Percentiles rank a stretch among this genome's conserved stretches.
Evolutionary conservation across 2,797 vertebrate genomes (phyloP).

Genomic region (Catostomus latipinnis): DNA sequence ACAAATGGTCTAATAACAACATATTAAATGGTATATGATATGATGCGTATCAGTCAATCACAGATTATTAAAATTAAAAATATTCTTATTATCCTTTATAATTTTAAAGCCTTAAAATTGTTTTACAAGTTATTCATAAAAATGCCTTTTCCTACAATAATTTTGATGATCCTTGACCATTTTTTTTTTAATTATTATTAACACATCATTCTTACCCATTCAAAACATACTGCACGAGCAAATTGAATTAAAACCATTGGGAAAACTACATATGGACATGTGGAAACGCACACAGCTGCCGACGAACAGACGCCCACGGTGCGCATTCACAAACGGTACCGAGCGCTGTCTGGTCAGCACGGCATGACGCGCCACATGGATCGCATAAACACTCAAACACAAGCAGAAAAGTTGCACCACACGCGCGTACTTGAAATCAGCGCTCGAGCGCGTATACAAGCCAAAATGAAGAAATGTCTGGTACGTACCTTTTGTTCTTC

Average conservation of each 20-base stretch:
- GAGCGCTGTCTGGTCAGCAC: conserved; percentile 50
- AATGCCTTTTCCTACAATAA: too few relatives aligned
- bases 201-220: background rate
- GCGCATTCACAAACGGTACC: conserved; percentile 50
- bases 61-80: too few relatives aligned
- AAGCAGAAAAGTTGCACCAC: conserved; percentile 35
- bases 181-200: background rate
- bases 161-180: background rate
- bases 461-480: background rate
- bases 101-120: too few relatives aligned
- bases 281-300: conserved; percentile 54
- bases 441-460: background rate
- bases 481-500: conserved; percentile 25
- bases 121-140: too few relatives aligned
- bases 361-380: conserved; percentile 38
- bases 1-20: too few relatives aligned
- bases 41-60: too few relatives aligned
- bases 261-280: conserved; percentile 20
- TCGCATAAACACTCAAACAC: conserved; percentile 22
- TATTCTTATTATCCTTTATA: too few relatives aligned
- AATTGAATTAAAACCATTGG: background rate
- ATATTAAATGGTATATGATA: too few relatives aligned
- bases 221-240: background rate
- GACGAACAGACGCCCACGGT: conserved; percentile 56
- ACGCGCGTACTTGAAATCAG: background rate